A percentile compares a stretch with the other conserved stretches of the same genome.
phyloP scores from a whole-genome alignment of 2,797 vertebrate genomes.

The Artibeus lituratus region DNA sequence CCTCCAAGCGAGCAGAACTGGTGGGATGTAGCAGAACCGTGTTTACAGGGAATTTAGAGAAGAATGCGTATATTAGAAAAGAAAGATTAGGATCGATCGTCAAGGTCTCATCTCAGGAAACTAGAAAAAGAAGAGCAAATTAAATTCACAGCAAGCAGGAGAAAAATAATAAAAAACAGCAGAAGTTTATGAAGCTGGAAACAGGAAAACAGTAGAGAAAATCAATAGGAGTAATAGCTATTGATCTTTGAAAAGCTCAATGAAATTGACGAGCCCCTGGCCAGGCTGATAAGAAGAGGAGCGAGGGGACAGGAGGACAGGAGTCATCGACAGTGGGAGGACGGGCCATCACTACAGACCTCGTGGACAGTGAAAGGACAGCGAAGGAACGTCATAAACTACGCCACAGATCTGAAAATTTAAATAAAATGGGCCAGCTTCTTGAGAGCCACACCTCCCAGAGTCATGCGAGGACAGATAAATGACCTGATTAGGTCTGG shows the following conservation, averaged over 20 bases:
- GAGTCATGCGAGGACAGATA: not conserved
- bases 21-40: not conserved
- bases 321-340: rapidly evolving
- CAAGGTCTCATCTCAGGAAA: not conserved
- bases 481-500: rapidly evolving
- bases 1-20: not conserved
- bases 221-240: not conserved
- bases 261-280: not conserved
- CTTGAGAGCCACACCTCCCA: not conserved
- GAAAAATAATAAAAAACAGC: not conserved
- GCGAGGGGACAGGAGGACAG: no score
- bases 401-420: not conserved
- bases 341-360: not conserved
- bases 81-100: rapidly evolving
- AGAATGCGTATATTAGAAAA: rapidly evolving
- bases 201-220: not conserved
- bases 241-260: not conserved
- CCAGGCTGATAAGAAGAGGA: not conserved
- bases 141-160: not conserved
- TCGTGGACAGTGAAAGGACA: rapidly evolving
- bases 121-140: not conserved
- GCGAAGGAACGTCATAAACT: rapidly evolving
- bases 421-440: not conserved
- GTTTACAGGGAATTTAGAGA: not conserved
- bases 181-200: not conserved